These are phyloP conservation scores for Ooceraea biroi DNA, from an alignment of 1,140 invertebrate species.

Conservation along the genomic window DNA sequence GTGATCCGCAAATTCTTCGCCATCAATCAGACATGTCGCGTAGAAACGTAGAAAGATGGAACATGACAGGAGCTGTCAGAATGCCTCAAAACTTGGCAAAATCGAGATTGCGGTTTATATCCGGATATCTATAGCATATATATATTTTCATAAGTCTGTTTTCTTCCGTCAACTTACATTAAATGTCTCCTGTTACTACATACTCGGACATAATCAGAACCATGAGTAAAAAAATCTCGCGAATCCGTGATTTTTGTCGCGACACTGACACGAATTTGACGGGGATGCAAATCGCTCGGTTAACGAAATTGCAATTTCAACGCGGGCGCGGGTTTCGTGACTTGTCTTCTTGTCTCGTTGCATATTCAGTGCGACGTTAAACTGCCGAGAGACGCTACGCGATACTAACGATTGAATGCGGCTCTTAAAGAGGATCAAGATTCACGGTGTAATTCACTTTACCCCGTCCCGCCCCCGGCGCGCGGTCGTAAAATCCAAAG, in stretches of 20 bases:
- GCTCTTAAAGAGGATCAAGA: conserved; percentile 30
- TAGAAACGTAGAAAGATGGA: not conserved
- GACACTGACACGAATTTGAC: conserved; percentile 9
- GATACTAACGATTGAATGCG: conserved; percentile 35
- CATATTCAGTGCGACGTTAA: conserved; percentile 42
- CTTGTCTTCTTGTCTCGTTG: conserved; percentile 12
- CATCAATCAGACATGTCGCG: conserved; percentile 20
- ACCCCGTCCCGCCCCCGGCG: not conserved
- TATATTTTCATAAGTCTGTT: too few relatives aligned
- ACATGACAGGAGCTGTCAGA: conserved; percentile 40
- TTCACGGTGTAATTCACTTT: conserved; percentile 30
- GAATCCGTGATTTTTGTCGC: conserved; percentile 29
- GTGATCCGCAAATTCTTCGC: not conserved
- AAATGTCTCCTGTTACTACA: conserved; percentile 26
- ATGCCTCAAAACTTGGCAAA: conserved; percentile 16
- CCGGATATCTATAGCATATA: not conserved
- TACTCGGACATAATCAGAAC: not conserved
- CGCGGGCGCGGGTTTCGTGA: conserved; percentile 12
- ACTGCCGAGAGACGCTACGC: conserved; percentile 12
- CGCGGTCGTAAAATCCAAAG: conserved; percentile 3
- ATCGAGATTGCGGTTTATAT: conserved; percentile 19
- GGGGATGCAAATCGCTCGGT: conserved; percentile 35
- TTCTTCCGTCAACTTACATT: conserved; percentile 22
- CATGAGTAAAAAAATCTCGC: not conserved
- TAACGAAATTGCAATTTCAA: conserved; percentile 54